A percentile compares a stretch with the other conserved stretches of the same genome.
Evolutionary conservation across 2,797 vertebrate species (phyloP).

Genomic region (Nasua narica): DNA sequence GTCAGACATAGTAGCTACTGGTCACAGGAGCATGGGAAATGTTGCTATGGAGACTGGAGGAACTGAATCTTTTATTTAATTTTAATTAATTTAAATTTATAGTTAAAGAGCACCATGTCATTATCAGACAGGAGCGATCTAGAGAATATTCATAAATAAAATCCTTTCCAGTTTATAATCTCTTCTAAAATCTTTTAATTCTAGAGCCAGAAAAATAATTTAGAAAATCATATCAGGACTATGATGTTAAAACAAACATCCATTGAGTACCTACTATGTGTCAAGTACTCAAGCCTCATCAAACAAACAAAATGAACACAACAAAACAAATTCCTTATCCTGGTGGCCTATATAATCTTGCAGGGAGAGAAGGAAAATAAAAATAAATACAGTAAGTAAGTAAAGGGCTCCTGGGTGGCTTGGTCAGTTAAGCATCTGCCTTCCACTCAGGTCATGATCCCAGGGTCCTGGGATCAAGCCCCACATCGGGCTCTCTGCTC

Average conservation of each 20-base stretch:
- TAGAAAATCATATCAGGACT: neutral
- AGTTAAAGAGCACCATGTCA: neutral
- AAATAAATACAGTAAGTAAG: neutral
- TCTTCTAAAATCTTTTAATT: neutral
- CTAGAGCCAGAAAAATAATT: neutral
- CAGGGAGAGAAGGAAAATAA: neutral
- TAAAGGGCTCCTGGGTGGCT: too few relatives aligned
- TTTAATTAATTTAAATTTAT: neutral
- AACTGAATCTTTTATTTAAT: neutral
- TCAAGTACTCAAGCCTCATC: neutral
- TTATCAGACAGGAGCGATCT: neutral
- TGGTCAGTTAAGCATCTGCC: too few relatives aligned
- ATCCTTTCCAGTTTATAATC: neutral
- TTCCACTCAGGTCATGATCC: too few relatives aligned
- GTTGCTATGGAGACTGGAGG: neutral
- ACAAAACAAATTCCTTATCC: neutral
- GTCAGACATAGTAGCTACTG: neutral
- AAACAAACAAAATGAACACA: neutral
- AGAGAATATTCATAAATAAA: neutral
- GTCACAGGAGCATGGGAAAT: neutral
- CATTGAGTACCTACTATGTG: neutral
- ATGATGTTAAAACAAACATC: neutral
- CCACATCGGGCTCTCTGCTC: too few relatives aligned
- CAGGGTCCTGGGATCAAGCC: too few relatives aligned
- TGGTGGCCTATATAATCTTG: neutral